Conservation (phyloP, 2,797 vertebrate species). For the Acanthurus leucopareius region DNA sequence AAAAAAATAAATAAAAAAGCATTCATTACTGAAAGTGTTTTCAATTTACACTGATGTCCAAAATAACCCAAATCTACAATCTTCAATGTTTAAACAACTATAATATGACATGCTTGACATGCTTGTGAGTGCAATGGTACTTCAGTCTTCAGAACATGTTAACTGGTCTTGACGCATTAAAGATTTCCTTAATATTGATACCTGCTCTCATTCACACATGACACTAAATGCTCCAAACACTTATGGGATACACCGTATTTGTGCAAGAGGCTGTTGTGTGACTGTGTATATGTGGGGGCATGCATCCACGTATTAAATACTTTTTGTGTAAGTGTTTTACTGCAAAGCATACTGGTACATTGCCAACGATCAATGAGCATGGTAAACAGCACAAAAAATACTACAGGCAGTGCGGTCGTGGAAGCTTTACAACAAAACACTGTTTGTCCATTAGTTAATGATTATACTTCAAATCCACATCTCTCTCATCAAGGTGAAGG, state of each 20-base stretch:
- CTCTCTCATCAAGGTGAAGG: not conserved
- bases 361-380: constrained; percentile 1
- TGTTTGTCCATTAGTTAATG: not conserved
- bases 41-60: not conserved
- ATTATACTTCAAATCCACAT: not conserved
- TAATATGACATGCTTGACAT: too few species aligned
- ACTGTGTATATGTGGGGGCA: not conserved
- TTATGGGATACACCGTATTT: too few species aligned
- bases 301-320: not conserved
- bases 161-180: too few species aligned
- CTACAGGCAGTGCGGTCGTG: not conserved
- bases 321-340: not conserved
- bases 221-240: too few species aligned
- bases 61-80: not conserved
- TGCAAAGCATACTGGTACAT: not conserved
- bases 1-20: not conserved
- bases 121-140: too few species aligned
- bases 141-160: too few species aligned
- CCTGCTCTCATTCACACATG: too few species aligned
- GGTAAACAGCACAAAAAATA: not conserved
- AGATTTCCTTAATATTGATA: too few species aligned
- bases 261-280: not conserved
- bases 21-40: not conserved
- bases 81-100: too few species aligned
- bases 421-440: not conserved